Evolutionary conservation across 2,888 invertebrate species (phyloP), one percentile per base, ranked within the genome.

Genomic region (Unio delphinus): DNA sequence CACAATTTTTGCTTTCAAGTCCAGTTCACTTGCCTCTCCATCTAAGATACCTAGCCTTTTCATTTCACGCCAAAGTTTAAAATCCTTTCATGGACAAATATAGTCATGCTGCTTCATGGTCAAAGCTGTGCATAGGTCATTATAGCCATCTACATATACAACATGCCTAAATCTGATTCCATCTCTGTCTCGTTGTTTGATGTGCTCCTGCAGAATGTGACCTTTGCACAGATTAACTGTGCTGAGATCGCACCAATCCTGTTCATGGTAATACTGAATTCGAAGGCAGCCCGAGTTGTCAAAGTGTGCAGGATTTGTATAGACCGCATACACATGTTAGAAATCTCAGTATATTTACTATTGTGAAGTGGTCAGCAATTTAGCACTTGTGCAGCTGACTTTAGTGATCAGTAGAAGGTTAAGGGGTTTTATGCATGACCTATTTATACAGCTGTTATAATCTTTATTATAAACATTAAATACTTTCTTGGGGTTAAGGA

Each of bases 161-260:
- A 95, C 90, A 79, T 75, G 79, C 2, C 75, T 75, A 69, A 83
- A 90, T 0, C 59, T 59, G 3, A 81, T 73, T 1, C 92, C 90
- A 59, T 90, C 91, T 5, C 83, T 68, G 26, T 87, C 83, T 78
- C 92, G 91, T 45, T 91, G 88, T 59, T 91, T 87, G 1, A 95
- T 90, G 87, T 94, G 94, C 65, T 92, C 92, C 68, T 93, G 91
- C 65, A 95, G 89, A 63, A 95, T 93, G 70, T 92, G 91, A 0
- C 95, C 95, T 88, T 95, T 95, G 87, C 95, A 95, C 65, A 95
- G 89, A 90, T 95, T 95, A 69, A 92, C 92, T 1, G 94, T 92
- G 84, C 95, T 94, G 8, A 94, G 86, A 63, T 92, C 90, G 80
- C 95, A 95, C 84, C 92, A 92, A 70, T 93, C 92, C 90, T 95